These are phyloP conservation scores for Uloborus plumipes DNA, from an alignment of 2,888 invertebrate genomes.

Conservation along the genomic window DNA sequence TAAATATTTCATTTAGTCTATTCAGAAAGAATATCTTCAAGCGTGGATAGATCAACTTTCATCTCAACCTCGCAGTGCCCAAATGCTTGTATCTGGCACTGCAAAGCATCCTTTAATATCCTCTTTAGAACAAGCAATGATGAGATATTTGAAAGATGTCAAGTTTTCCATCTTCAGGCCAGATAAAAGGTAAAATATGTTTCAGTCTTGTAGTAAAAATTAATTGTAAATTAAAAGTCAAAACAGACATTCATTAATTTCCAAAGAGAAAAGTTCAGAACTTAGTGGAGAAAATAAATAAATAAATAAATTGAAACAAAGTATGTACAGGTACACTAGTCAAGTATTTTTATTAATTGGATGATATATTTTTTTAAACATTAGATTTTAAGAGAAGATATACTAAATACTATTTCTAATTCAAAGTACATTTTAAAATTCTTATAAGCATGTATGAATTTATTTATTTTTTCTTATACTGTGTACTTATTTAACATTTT, in stretches of 20 bases:
- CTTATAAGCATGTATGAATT: no score
- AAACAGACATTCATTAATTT: no score
- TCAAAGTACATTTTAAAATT: no score
- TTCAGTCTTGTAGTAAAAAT: not conserved
- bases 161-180: slow-evolving; percentile 75
- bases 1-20: slow-evolving; percentile 75
- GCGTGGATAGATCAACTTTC: slow-evolving; percentile 84
- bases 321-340: no score
- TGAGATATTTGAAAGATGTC: slow-evolving; percentile 82
- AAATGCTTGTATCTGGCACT: slow-evolving; percentile 76
- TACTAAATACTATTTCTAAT: no score
- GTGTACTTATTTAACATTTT: not conserved
- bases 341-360: no score
- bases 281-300: no score
- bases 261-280: no score
- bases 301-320: no score
- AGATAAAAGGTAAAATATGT: slow-evolving; percentile 75
- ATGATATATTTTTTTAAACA: no score
- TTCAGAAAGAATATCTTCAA: slow-evolving; percentile 80
- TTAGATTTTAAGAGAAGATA: no score
- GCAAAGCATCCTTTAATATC: slow-evolving; percentile 69
- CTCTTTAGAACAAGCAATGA: slow-evolving; percentile 71
- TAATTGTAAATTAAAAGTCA: not conserved
- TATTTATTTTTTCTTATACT: no score
- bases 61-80: slow-evolving; percentile 82